A percentile compares a stretch with the other conserved stretches of the same genome.
These are phyloP conservation scores for Cyaniris semiargus DNA, from an alignment of 2,888 invertebrate genomes.

Conservation along the genomic window DNA sequence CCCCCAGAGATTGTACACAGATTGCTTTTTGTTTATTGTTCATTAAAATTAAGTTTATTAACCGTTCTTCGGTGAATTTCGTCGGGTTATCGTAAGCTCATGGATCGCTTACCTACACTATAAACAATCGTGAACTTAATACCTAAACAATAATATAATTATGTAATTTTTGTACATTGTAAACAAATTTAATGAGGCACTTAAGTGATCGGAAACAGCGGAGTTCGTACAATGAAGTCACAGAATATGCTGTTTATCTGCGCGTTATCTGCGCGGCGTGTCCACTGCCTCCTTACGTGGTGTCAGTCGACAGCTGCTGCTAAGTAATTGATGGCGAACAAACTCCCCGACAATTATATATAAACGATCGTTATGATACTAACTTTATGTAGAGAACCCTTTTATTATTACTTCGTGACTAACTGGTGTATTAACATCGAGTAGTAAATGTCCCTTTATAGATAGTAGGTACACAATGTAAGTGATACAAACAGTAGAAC, in stretches of 20 bases:
- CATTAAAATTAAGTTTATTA: slow-evolving; percentile 35
- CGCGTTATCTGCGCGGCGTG: slow-evolving; percentile 36
- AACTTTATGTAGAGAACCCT: slow-evolving; percentile 59
- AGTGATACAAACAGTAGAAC: neutral
- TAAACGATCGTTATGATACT: slow-evolving; percentile 73
- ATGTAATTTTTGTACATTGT: neutral
- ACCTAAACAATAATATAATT: neutral
- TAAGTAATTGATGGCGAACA: slow-evolving; percentile 67
- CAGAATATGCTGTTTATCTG: slow-evolving; percentile 21
- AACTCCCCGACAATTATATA: slow-evolving; percentile 52
- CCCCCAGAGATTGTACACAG: slow-evolving; percentile 65
- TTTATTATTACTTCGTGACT: slow-evolving; percentile 30
- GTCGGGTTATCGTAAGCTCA: neutral
- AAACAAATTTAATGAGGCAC: neutral
- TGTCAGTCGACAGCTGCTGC: slow-evolving; percentile 50
- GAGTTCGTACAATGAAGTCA: slow-evolving; percentile 28
- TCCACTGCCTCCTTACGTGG: slow-evolving; percentile 46
- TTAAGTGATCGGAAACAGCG: neutral
- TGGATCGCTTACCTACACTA: neutral
- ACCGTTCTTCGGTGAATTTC: neutral
- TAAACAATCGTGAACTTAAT: neutral
- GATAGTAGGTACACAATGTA: neutral
- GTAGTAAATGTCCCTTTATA: neutral
- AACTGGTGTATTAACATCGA: neutral
- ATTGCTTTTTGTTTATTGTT: slow-evolving; percentile 54